Conservation (phyloP, 2,113 vertebrate species). For the Phylloscopus trochiloides region DNA sequence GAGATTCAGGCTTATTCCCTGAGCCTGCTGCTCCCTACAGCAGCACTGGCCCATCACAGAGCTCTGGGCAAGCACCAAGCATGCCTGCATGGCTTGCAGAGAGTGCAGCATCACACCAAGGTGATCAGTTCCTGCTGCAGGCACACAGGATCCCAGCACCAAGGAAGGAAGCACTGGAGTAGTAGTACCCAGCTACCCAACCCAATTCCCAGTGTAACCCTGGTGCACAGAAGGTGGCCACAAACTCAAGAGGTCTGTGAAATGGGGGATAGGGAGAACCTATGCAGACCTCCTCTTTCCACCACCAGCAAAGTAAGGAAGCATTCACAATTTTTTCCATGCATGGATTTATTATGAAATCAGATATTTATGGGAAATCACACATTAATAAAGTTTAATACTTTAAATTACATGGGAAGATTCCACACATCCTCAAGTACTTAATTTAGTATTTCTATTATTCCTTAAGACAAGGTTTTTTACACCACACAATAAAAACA, state of each 20-base stretch:
- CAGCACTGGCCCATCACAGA: neutral
- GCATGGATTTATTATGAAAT: conserved; percentile 66
- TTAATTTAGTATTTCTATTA: conserved; percentile 18
- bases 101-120: neutral
- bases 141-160: neutral
- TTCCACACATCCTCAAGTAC: neutral
- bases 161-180: neutral
- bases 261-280: neutral
- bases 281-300: neutral
- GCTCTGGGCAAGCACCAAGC: neutral
- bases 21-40: neutral
- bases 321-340: neutral
- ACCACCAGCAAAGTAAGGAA: neutral
- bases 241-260: neutral
- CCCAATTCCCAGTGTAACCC: neutral
- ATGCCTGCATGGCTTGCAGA: accelerated
- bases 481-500: conserved; percentile 37
- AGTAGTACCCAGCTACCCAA: neutral
- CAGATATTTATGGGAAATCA: neutral
- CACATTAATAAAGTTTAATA: conserved; percentile 42
- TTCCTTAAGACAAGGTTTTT: neutral
- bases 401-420: conserved; percentile 49
- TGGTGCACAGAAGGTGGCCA: too few relatives aligned
- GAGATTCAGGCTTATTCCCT: neutral
- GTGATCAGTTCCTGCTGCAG: neutral